A percentile compares a stretch with the other conserved stretches of the same genome.
Evolutionary conservation across 2,113 vertebrate genomes (phyloP).

Genomic region (Mola mola): DNA sequence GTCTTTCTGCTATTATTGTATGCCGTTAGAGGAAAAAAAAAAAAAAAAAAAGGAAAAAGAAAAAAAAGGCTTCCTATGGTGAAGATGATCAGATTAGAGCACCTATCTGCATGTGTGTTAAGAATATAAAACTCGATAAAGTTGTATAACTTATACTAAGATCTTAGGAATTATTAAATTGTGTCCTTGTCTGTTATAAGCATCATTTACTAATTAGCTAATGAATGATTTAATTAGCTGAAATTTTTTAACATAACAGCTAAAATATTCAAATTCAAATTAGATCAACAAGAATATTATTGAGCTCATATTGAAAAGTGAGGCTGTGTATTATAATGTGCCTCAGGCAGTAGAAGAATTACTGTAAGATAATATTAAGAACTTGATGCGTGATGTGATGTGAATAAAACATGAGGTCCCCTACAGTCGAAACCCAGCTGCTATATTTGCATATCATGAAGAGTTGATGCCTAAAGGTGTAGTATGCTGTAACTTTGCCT

Average conservation of each 20-base stretch:
- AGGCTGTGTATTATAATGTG: slow-evolving; percentile 15
- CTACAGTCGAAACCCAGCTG: slow-evolving; percentile 14
- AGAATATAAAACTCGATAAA: too few species aligned
- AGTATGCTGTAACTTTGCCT: not conserved
- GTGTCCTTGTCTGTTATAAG: not conserved
- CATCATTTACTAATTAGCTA: not conserved
- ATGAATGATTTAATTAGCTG: slow-evolving; percentile 4
- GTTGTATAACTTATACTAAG: too few species aligned
- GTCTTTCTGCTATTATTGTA: slow-evolving; percentile 7
- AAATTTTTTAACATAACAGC: slow-evolving; percentile 11
- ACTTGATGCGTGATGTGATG: slow-evolving; percentile 16
- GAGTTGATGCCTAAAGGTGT: not conserved
- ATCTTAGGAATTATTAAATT: too few species aligned
- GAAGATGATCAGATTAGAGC: slow-evolving; percentile 37
- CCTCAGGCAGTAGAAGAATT: slow-evolving; percentile 32
- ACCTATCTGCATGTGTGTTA: not conserved
- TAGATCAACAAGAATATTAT: too few species aligned
- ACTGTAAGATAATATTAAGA: slow-evolving; percentile 41
- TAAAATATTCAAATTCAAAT: slow-evolving; percentile 6
- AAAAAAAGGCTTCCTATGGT: slow-evolving; percentile 1
- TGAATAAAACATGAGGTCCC: slow-evolving; percentile 44
- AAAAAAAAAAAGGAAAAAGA: not conserved
- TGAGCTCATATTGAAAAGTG: slow-evolving; percentile 11
- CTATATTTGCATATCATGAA: slow-evolving; percentile 15
- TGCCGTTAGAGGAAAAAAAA: not conserved